Base-by-base conservation (phyloP, 35 echinoderm and acorn worm species). In the Apostichopus californicus region DNA sequence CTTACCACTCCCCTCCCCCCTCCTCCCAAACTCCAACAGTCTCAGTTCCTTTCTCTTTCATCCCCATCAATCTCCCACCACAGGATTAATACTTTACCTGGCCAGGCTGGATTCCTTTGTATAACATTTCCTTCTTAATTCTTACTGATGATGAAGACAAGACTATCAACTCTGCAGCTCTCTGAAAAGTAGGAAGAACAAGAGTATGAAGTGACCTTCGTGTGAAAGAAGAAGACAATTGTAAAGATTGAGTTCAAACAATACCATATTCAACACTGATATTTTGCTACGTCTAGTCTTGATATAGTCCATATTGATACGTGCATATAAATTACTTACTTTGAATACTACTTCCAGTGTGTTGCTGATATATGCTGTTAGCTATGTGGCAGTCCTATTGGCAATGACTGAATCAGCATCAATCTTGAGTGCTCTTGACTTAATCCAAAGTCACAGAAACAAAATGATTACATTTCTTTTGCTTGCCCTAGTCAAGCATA, bases 81-180 rank as follows among this genome's bases (percentile, higher is more conserved):
- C 7, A 22, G 7, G n/a, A 75, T 7, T 75, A 22, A 75, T 14
- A 20, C 7, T 46, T 46, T 75, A 75, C 71, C 71, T 75, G 71
- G 21, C 71, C 71, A 75, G 71, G 15, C 71, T 75, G 71, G 14
- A 75, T 22, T 6, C 24, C 17, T 75, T 75, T 75, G 17, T 75
- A 20, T 5, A 75, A 75, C 7, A 22, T 18, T 84, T 57, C 81
- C 81, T 56, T 57, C 3, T 55, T 84, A n/a, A 55, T 57, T 18
- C 56, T 54, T 9, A 20, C 8, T 21, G 81, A 84, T 57, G 81
- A 56, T 57, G 81, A 54, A 57, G 81, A 57, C 13, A 84, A 57
- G 6, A 84, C 81, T 56, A 84, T 57, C 17, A 84, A 57, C 81
- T 84, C 81, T 54, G 81, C 81, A 56, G 81, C 56, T 84, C 54